Conservation (phyloP, 2,888 invertebrate genomes). For the Dolomedes plantarius region DNA sequence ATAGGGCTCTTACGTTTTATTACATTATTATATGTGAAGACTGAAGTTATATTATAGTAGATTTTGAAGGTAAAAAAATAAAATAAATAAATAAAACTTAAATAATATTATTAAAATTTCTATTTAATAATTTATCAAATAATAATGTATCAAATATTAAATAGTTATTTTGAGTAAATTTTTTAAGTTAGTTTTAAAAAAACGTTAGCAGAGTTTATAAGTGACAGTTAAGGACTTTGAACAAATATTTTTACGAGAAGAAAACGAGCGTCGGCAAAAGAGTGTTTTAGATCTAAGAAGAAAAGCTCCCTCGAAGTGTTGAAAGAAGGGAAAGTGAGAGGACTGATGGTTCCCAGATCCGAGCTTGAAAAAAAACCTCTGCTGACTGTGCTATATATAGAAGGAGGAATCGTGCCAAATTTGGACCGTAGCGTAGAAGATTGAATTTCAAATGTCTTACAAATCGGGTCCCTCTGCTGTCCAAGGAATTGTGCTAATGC, state of each 20-base stretch:
- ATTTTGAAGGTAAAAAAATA: no score
- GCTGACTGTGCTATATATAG: slow-evolving; percentile 49
- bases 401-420: slow-evolving; percentile 33
- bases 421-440: slow-evolving; percentile 36
- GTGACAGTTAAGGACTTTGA: no score
- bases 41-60: no score
- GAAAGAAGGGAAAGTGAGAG: not conserved
- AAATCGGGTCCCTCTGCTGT: slow-evolving; percentile 2
- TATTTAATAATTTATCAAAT: no score
- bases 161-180: not conserved
- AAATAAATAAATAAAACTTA: no score
- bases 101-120: no score
- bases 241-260: not conserved
- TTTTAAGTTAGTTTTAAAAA: not conserved
- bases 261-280: not conserved
- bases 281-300: not conserved
- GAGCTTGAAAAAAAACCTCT: slow-evolving; percentile 10
- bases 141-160: no score
- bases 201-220: no score
- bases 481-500: slow-evolving; percentile 17
- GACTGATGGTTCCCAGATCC: slow-evolving; percentile 39
- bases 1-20: not conserved
- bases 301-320: not conserved
- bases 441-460: slow-evolving; percentile 12
- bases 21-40: no score